Evolutionary conservation across 2,113 vertebrate genomes (phyloP).

Genomic region (Loxodonta africana): DNA sequence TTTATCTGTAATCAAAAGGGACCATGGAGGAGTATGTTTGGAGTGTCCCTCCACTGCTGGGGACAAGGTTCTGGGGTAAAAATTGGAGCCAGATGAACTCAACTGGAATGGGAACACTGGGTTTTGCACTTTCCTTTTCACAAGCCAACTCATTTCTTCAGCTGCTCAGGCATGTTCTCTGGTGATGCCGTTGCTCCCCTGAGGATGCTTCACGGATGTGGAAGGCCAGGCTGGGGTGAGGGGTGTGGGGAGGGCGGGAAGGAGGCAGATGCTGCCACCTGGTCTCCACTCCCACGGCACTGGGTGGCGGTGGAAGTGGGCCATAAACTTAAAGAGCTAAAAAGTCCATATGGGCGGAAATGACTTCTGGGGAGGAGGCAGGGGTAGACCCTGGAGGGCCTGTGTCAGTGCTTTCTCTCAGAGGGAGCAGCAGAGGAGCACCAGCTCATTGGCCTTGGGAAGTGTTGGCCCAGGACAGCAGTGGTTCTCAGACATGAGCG

Average conservation of each 20-base stretch:
- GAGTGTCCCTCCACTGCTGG: background rate
- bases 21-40: background rate
- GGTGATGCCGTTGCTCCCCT: background rate
- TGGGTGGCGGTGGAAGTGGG: background rate
- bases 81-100: background rate
- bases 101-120: background rate
- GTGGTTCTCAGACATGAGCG: background rate
- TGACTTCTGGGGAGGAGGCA: conserved; percentile 48
- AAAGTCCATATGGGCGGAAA: conserved; percentile 56
- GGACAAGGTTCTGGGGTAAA: background rate
- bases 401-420: background rate
- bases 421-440: background rate
- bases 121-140: background rate
- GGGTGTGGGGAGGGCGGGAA: background rate
- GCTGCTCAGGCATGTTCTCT: background rate
- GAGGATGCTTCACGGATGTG: background rate
- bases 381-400: background rate
- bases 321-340: conserved; percentile 51
- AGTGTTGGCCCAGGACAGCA: background rate
- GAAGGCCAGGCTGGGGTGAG: background rate
- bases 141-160: background rate
- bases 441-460: background rate
- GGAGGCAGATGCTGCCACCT: conserved; percentile 65
- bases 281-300: conserved; percentile 37
- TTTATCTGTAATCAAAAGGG: background rate